These are phyloP conservation scores for Ferrisia virgata DNA, from an alignment of 2,888 invertebrate genomes.

Conservation along the genomic window DNA sequence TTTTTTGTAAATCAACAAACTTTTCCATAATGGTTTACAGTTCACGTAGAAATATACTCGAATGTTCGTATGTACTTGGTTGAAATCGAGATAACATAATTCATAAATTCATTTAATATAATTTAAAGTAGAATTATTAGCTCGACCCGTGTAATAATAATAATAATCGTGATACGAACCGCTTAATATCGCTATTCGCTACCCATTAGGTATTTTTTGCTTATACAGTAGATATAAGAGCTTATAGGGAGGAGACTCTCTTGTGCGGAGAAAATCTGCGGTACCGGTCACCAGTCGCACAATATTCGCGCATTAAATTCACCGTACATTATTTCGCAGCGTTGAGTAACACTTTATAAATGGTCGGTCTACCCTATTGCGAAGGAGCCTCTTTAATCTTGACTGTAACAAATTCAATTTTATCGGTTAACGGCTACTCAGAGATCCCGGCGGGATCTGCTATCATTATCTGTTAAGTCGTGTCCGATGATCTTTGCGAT, in stretches of 20 bases:
- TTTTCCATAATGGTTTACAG: no score
- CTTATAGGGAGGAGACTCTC: no score
- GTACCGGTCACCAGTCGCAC: not conserved
- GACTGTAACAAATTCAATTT: constrained; percentile 46
- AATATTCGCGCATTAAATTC: constrained; percentile 32
- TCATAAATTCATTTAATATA: not conserved
- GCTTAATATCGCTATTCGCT: not conserved
- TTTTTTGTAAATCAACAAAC: no score
- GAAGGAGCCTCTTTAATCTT: constrained; percentile 33
- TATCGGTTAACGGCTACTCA: constrained; percentile 44
- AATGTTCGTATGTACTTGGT: no score
- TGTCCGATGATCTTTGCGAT: constrained; percentile 40
- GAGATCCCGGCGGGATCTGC: constrained; percentile 44
- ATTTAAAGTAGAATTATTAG: not conserved
- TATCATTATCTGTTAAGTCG: constrained; percentile 40
- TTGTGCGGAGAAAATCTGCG: not conserved
- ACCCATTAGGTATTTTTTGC: not conserved
- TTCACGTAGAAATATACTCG: no score
- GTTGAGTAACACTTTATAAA: constrained; percentile 36
- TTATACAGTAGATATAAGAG: not conserved
- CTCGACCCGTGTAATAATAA: not conserved
- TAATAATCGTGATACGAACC: not conserved
- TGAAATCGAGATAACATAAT: not conserved
- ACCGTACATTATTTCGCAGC: constrained; percentile 33
- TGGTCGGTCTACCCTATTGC: constrained; percentile 15